Conservation (phyloP, 2,888 invertebrate genomes). For the Rotaria sp. region DNA sequence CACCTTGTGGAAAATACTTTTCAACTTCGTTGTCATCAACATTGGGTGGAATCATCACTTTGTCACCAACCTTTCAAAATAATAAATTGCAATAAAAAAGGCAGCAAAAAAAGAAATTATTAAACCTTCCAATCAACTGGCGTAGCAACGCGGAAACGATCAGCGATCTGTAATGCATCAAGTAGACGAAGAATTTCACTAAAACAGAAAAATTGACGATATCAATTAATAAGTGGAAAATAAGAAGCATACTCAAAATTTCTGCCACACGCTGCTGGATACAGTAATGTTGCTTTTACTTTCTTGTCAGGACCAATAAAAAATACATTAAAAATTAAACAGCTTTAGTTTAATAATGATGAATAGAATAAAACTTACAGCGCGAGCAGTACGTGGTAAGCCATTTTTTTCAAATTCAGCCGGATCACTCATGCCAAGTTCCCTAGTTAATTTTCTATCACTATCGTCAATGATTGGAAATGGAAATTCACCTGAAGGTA, state of each 20-base stretch:
- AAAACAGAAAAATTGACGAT: slow-evolving; percentile 50
- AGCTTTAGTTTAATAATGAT: not conserved
- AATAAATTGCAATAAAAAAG: not conserved
- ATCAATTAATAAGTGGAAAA: not conserved
- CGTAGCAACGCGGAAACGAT: slow-evolving; percentile 73
- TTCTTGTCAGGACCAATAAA: slow-evolving; percentile 78
- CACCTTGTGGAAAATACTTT: slow-evolving; percentile 66
- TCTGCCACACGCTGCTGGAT: slow-evolving; percentile 90
- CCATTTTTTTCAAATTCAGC: slow-evolving; percentile 72
- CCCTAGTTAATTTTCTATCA: slow-evolving; percentile 68
- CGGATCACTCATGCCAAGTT: slow-evolving; percentile 84
- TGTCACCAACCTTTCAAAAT: slow-evolving; percentile 63
- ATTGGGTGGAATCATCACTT: slow-evolving; percentile 81
- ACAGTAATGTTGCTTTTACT: slow-evolving; percentile 76
- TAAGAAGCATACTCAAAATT: slow-evolving; percentile 73
- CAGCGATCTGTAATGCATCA: slow-evolving; percentile 82
- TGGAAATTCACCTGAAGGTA: slow-evolving; percentile 61
- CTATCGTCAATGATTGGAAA: slow-evolving; percentile 89
- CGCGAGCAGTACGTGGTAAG: slow-evolving; percentile 75
- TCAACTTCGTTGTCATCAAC: slow-evolving; percentile 67
- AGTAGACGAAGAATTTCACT: slow-evolving; percentile 86
- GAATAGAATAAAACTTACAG: slow-evolving; percentile 62
- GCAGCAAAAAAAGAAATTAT: not conserved
- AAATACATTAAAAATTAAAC: slow-evolving; percentile 61
- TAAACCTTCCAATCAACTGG: slow-evolving; percentile 81